Base-by-base conservation (phyloP, 1,140 invertebrate genomes). In the Lasioglossum baleicum region DNA sequence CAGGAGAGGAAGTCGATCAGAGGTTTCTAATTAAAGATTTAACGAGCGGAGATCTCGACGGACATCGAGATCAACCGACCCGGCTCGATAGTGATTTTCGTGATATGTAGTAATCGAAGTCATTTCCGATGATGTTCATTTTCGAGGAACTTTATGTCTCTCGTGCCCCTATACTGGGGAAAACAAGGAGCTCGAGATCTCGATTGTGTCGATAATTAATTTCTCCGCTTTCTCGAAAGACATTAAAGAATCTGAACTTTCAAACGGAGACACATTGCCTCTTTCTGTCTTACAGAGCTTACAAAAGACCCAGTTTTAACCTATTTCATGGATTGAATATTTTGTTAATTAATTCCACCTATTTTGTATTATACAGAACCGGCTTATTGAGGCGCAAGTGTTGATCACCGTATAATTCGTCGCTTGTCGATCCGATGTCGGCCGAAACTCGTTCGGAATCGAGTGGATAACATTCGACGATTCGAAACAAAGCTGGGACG, bases 1-100 rank as follows among this genome's bases (percentile, higher is more conserved):
- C 48, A 15, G 68, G 48, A 51, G 13, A 22, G 17, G 44, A 66
- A 75, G 78, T 68, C 71, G 78, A 80, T 75, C 65, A 68, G 53
- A 64, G 71, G 51, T 63, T 74, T 68, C 74, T 80, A 80, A 80
- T 80, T 75, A 56, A 75, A 68, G 72, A 53, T 75, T 75, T 74
- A 80, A 80, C 53, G 78, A 74, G 20, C 63, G 64, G 0, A 13
- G 40, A 42, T n/a, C 35, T 35, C n/a, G 26, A 58, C 51, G 63
- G 40, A 67, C 53, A 56, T 53, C 42, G 64, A 40, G 13, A 15
- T 20, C 70, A n/a, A 35, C 42, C 65, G 51, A 20, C n/a, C 42
- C 77, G 26, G 67, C 67, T 75, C 40, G 78, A 73, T 75, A 75
- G 48, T 48, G 72, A 75, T 66, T 75, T 68, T 67, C 8, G 63